Evolutionary conservation across 1,140 invertebrate species (phyloP).

Genomic region (Penaeus vannamei): DNA sequence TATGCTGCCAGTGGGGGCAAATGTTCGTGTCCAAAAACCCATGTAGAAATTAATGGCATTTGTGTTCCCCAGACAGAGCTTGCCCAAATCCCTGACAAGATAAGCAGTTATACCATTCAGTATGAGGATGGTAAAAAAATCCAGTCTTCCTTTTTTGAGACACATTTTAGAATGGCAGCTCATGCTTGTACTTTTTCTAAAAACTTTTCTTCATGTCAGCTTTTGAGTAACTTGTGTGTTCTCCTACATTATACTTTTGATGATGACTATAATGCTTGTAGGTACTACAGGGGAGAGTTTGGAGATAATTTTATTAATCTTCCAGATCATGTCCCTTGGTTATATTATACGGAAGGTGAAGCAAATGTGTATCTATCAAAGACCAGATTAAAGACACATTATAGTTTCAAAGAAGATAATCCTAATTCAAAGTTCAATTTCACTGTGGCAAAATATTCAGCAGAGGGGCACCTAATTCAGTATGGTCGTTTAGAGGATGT

Average conservation of each 20-base stretch:
- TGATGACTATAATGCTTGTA: slow-evolving; percentile 72
- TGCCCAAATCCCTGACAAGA: slow-evolving; percentile 70
- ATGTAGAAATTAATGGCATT: slow-evolving; percentile 70
- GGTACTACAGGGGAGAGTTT: slow-evolving; percentile 73
- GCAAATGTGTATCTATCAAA: slow-evolving; percentile 73
- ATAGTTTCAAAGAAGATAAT: slow-evolving; percentile 74
- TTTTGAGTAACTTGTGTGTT: slow-evolving; percentile 81
- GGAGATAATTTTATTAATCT: slow-evolving; percentile 71
- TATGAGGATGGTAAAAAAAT: slow-evolving; percentile 70
- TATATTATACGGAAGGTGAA: slow-evolving; percentile 76
- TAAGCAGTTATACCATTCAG: slow-evolving; percentile 71
- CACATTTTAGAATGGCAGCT: slow-evolving; percentile 73
- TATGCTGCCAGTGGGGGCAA: slow-evolving; percentile 55
- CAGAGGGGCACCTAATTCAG: slow-evolving; percentile 69
- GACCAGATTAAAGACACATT: slow-evolving; percentile 74
- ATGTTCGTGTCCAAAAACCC: slow-evolving; percentile 70
- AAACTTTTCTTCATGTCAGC: slow-evolving; percentile 78
- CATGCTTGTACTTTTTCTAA: slow-evolving; percentile 75
- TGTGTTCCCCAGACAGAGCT: slow-evolving; percentile 71
- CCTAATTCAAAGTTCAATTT: slow-evolving; percentile 74
- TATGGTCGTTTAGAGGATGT: slow-evolving; percentile 67
- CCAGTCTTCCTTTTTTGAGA: slow-evolving; percentile 74
- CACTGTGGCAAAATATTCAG: slow-evolving; percentile 68
- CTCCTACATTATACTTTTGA: slow-evolving; percentile 76
- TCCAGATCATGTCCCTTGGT: slow-evolving; percentile 72